Conservation (phyloP, 1,140 invertebrate species). For the Lutraria rhynchaena region DNA sequence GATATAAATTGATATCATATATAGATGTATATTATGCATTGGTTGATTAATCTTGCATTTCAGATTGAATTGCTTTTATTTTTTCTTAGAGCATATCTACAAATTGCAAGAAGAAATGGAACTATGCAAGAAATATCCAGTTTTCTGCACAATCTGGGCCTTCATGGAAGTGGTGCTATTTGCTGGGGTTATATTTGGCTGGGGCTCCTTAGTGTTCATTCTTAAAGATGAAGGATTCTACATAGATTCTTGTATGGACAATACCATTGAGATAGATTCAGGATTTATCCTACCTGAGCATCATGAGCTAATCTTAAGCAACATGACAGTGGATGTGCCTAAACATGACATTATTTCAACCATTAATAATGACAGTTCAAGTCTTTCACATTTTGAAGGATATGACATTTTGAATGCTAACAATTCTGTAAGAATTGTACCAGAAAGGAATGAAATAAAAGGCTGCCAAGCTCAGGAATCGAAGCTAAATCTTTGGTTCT, state of each 20-base stretch:
- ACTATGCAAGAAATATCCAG: slow-evolving; percentile 55
- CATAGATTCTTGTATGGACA: slow-evolving; percentile 1
- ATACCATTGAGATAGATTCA: not conserved
- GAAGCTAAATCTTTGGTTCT: slow-evolving; percentile 69
- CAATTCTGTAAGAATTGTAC: not conserved
- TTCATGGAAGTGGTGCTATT: slow-evolving; percentile 67
- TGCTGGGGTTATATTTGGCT: slow-evolving; percentile 70
- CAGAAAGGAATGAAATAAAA: not conserved
- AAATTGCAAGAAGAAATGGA: slow-evolving; percentile 37
- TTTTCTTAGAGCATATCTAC: too few relatives aligned
- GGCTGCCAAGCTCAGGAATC: slow-evolving; percentile 66
- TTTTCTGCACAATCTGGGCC: slow-evolving; percentile 62
- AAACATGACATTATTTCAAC: not conserved
- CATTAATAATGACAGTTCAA: not conserved
- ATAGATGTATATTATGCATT: too few relatives aligned
- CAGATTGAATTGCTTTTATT: too few relatives aligned
- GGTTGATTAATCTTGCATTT: too few relatives aligned
- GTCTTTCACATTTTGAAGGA: too few relatives aligned
- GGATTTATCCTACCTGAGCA: not conserved
- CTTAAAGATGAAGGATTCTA: slow-evolving; percentile 70
- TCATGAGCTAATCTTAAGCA: not conserved
- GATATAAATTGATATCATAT: too few relatives aligned
- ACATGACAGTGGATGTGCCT: not conserved
- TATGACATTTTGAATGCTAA: not conserved
- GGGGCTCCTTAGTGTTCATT: slow-evolving; percentile 71